Conservation (phyloP, 2,113 vertebrate species). For the Xenus cinereus region DNA sequence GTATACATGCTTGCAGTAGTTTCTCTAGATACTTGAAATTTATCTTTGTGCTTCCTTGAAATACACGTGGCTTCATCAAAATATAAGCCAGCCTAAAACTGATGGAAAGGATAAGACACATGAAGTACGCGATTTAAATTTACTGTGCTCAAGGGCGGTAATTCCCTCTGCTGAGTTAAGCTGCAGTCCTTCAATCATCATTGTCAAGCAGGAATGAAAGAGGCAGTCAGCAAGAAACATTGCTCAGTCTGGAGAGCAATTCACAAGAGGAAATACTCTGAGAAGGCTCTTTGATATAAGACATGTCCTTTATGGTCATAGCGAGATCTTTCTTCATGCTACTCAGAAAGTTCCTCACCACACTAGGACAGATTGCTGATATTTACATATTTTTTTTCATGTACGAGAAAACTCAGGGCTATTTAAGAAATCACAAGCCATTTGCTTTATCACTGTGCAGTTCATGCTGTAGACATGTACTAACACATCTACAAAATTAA, state of each 20-base stretch:
- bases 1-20: background rate
- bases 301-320: background rate
- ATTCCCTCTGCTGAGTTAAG: background rate
- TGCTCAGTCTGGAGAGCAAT: background rate
- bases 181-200: background rate
- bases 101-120: background rate
- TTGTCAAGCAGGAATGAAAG: background rate
- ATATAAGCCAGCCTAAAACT: background rate
- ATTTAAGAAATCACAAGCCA: background rate
- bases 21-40: background rate
- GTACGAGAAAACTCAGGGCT: background rate
- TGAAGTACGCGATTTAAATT: background rate
- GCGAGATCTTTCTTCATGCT: background rate
- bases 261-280: background rate
- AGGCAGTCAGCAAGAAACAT: background rate
- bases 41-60: background rate
- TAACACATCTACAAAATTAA: slow-evolving; percentile 4
- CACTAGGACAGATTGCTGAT: background rate
- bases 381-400: background rate
- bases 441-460: background rate
- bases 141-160: background rate
- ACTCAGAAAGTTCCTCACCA: background rate
- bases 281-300: background rate
- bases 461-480: background rate
- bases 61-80: background rate